phyloP scores from a whole-genome alignment of 2,797 vertebrate genomes.

The Phalanger gymnotis region DNA sequence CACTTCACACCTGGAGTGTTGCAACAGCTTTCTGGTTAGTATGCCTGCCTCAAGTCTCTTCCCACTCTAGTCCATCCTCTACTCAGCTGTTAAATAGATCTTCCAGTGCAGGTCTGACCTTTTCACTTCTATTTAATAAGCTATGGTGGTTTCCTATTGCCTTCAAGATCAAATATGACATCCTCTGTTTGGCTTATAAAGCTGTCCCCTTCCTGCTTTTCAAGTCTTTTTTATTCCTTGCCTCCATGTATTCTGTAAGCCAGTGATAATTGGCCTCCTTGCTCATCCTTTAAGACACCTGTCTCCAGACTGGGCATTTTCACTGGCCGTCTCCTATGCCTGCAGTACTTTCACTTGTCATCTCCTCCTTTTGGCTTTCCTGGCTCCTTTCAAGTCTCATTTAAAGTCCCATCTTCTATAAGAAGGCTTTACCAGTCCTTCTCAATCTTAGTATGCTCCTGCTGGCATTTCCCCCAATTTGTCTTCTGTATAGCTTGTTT shows the following conservation, averaged over 20 bases:
- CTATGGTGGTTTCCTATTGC: not conserved
- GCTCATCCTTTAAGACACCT: not conserved
- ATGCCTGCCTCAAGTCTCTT: not conserved
- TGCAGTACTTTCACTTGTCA: not conserved
- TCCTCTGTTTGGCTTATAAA: not conserved
- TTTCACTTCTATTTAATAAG: not conserved
- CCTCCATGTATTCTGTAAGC: not conserved
- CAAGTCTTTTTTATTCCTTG: not conserved
- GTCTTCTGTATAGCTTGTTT: not conserved
- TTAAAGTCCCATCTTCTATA: not conserved
- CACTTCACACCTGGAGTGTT: not conserved
- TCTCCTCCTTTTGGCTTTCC: not conserved
- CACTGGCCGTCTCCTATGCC: not conserved
- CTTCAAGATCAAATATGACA: not conserved
- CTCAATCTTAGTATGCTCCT: not conserved
- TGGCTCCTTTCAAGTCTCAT: not conserved
- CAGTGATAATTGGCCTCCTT: not conserved
- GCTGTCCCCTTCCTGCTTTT: not conserved
- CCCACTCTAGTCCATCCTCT: not conserved
- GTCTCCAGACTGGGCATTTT: not conserved
- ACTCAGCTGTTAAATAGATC: not conserved
- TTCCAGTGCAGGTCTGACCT: not conserved
- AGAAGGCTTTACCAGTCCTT: not conserved
- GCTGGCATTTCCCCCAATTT: not conserved
- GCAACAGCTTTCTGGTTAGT: not conserved